Conservation (phyloP, 2,797 vertebrate genomes). For the Myripristis jacobus region DNA sequence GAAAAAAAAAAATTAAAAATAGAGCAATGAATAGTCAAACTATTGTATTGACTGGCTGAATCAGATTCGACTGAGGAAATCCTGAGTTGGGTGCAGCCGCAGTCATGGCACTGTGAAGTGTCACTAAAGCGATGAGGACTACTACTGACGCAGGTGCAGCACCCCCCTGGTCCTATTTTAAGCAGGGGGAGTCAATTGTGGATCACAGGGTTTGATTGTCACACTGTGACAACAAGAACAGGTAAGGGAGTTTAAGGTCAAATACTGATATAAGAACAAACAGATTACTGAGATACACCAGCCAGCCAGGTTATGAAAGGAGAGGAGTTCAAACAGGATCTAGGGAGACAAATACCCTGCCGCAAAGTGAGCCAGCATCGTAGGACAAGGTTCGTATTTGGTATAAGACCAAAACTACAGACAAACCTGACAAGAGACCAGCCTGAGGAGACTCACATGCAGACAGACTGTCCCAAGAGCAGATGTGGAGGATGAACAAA, state of each 20-base stretch:
- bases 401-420: constrained; percentile 16
- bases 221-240: neutral
- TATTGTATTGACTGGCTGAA: too few species aligned
- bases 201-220: neutral
- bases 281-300: too few species aligned
- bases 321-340: constrained; percentile 2
- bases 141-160: neutral
- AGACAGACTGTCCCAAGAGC: constrained; percentile 60
- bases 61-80: too few species aligned
- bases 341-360: neutral
- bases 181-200: neutral
- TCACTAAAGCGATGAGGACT: neutral
- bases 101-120: neutral
- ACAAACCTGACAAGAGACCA: constrained; percentile 6
- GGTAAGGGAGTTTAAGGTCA: neutral
- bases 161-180: neutral
- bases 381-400: neutral
- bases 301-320: neutral
- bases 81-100: too few species aligned
- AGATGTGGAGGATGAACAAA: constrained; percentile 31
- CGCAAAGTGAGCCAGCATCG: neutral
- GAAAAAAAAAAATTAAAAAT: too few species aligned
- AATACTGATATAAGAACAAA: neutral
- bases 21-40: too few species aligned
- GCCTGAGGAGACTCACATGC: constrained; percentile 64